Conservation (phyloP, 1,140 invertebrate species). For the Littorina saxatilis region DNA sequence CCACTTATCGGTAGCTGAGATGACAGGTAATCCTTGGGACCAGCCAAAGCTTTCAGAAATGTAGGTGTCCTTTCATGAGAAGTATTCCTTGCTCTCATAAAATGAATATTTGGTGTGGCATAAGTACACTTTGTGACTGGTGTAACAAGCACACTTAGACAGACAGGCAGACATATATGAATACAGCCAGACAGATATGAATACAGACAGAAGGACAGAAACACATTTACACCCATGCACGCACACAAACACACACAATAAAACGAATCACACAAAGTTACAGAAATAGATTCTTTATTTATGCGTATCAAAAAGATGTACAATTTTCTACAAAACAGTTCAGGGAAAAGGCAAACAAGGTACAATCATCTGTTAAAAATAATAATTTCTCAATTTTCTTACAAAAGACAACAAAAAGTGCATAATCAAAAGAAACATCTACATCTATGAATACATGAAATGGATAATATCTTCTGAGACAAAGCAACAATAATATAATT, state of each 20-base stretch:
- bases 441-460: neutral
- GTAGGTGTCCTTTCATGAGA: no score
- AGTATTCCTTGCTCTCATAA: no score
- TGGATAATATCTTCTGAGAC: slow-evolving; percentile 1
- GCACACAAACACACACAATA: neutral
- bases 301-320: slow-evolving; percentile 14
- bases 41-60: no score
- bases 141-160: no score
- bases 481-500: neutral
- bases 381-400: neutral
- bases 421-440: no score
- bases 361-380: neutral
- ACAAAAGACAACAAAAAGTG: neutral
- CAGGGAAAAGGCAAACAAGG: neutral
- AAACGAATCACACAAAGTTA: neutral
- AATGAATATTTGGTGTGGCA: no score
- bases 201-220: no score
- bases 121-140: no score
- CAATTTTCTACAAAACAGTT: slow-evolving; percentile 3
- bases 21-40: no score
- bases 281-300: slow-evolving; percentile 22
- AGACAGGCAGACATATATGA: no score
- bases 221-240: neutral
- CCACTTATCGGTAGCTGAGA: no score
- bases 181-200: no score